Base-by-base conservation (phyloP, 2,888 invertebrate species). In the Oscheius sp. region DNA sequence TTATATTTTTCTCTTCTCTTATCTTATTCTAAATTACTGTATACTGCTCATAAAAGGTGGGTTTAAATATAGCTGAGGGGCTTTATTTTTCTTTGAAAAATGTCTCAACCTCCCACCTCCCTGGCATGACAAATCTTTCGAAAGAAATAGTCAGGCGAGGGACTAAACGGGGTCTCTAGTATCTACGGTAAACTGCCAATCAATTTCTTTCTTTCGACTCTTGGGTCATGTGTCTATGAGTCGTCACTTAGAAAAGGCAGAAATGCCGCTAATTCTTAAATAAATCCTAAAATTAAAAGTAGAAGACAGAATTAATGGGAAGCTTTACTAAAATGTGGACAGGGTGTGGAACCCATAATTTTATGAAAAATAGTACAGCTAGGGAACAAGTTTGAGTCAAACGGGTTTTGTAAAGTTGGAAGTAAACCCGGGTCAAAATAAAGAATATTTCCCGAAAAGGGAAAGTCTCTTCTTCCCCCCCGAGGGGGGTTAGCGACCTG, bases 361-460 rank as follows among this genome's bases (percentile, higher is more conserved):
- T 13, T 55, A 55, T 21, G 21, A 55, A 55, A 55, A 49, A 35
- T 35, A 49, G 23, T 55, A 55, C 25, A 55, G 55, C 21, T 25
- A 55, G 21, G 55, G 45, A 61, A 61, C 61, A 45, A 61, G 61
- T 61, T 35, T 61, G 41, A 2, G 21, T 1, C 41, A 61, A 61
- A 61, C 61, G 35, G 61, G 61, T 61, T 61, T 61, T 45, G n/a
- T 21, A 18, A 61, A 61, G 43, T 61, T 61, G 61, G n/a, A n/a
- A n/a, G n/a, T n/a, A n/a, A n/a, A n/a, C n/a, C n/a, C n/a, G n/a
- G n/a, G n/a, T n/a, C n/a, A n/a, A n/a, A n/a, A n/a, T n/a, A n/a
- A n/a, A n/a, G n/a, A n/a, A n/a, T n/a, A n/a, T n/a, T n/a, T n/a
- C n/a, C n/a, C n/a, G 45, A 45, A 61, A 61, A 45, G 61, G 25